Evolutionary conservation across 2,797 vertebrate species (phyloP).

Genomic region (Falco rusticolus): DNA sequence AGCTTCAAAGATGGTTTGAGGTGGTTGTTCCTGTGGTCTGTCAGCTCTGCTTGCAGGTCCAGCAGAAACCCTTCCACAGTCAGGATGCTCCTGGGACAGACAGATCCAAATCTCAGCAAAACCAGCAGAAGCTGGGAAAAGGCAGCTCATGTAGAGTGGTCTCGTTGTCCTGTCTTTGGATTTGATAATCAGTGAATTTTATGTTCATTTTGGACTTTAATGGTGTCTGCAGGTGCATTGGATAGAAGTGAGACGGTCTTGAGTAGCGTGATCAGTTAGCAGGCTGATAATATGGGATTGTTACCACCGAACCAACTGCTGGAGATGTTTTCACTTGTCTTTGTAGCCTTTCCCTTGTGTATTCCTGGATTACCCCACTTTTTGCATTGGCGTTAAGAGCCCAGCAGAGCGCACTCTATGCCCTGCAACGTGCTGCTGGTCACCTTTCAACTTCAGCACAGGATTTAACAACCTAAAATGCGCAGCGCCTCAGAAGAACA

Average conservation of each 20-base stretch:
- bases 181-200: not conserved
- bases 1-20: not conserved
- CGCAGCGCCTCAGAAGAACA: not conserved
- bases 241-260: not conserved
- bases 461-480: not conserved
- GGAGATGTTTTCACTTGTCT: not conserved
- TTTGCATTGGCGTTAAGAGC: not conserved
- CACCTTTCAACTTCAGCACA: not conserved
- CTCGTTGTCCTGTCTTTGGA: not conserved
- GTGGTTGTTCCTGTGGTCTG: not conserved
- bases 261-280: not conserved
- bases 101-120: not conserved
- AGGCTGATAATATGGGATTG: not conserved
- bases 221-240: not conserved
- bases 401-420: conserved; percentile 48
- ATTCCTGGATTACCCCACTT: not conserved
- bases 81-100: not conserved
- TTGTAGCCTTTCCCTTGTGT: not conserved
- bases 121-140: not conserved
- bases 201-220: not conserved
- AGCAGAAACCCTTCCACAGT: not conserved
- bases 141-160: not conserved
- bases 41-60: not conserved
- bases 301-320: not conserved
- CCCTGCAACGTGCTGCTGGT: not conserved